Percentiles rank a stretch among this genome's conserved stretches.
These are phyloP conservation scores for Willisornis vidua DNA, from an alignment of 2,113 vertebrate genomes.

Conservation along the genomic window DNA sequence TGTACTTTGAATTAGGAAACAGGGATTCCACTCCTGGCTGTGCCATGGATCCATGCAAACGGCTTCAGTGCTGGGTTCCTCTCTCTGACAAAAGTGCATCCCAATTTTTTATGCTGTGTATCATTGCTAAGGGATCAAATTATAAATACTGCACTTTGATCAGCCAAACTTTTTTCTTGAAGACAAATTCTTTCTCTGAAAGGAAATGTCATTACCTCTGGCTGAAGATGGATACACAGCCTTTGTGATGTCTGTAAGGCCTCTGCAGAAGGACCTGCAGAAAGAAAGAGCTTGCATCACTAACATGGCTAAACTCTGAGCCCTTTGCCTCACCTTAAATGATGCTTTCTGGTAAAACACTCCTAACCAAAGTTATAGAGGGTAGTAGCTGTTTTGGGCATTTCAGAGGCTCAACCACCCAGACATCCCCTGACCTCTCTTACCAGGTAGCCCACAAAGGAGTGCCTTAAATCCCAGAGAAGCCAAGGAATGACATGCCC, in stretches of 20 bases:
- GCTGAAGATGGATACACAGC: fast-evolving
- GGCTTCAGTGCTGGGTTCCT: not conserved
- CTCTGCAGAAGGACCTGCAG: not conserved
- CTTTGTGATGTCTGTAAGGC: fast-evolving
- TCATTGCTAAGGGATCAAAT: not conserved
- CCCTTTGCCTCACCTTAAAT: not conserved
- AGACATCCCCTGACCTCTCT: not conserved
- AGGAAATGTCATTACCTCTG: not conserved
- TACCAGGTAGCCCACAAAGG: not conserved
- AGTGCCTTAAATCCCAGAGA: not conserved
- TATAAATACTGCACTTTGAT: not conserved
- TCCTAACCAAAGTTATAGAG: not conserved
- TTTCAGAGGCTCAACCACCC: not conserved
- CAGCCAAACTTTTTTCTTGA: not conserved
- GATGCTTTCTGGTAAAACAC: not conserved
- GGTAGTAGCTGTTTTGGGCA: not conserved
- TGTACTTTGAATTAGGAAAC: not conserved
- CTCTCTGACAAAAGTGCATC: not conserved
- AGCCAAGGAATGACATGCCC: not conserved
- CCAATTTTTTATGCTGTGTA: not conserved
- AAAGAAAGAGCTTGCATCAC: not conserved
- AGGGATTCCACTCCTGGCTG: not conserved
- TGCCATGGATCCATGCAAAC: not conserved
- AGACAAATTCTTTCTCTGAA: not conserved
- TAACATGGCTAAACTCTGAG: not conserved